A percentile compares a stretch with the other conserved stretches of the same genome.
phyloP scores from a whole-genome alignment of 2,113 vertebrate species.

The Tretioscincus oriximinensis region DNA sequence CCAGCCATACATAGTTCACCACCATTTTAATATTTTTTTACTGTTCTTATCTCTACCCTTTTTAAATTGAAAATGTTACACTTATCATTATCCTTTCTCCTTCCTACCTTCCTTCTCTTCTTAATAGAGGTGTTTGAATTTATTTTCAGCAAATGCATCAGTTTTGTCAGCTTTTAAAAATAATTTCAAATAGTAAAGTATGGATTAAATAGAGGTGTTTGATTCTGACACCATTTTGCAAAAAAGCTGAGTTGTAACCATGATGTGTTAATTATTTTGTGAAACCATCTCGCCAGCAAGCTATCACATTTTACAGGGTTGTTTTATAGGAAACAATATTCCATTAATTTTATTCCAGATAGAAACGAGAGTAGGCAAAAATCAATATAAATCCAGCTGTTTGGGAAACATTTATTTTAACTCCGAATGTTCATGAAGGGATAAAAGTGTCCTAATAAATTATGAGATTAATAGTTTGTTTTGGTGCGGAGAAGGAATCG shows the following conservation, averaged over 20 bases:
- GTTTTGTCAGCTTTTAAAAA: too few relatives aligned
- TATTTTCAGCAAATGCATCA: too few relatives aligned
- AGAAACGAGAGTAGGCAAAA: neutral
- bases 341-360: conserved; percentile 12
- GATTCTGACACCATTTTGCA: neutral
- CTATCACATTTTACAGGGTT: conserved; percentile 4
- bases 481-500: neutral
- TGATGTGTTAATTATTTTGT: neutral
- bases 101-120: neutral
- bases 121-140: neutral
- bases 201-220: neutral
- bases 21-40: too few relatives aligned
- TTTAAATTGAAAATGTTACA: neutral
- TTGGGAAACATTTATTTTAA: conserved; percentile 13
- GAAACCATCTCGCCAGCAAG: neutral
- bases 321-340: conserved; percentile 12
- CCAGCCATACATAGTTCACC: too few relatives aligned
- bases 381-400: conserved; percentile 7
- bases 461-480: neutral
- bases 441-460: neutral
- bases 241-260: neutral
- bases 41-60: neutral
- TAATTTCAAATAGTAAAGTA: too few relatives aligned
- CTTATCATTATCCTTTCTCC: neutral
- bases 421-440: neutral